Evolutionary conservation across 2,888 invertebrate genomes (phyloP), one percentile per base, ranked within the genome.

Genomic region (Rotaria sp.): DNA sequence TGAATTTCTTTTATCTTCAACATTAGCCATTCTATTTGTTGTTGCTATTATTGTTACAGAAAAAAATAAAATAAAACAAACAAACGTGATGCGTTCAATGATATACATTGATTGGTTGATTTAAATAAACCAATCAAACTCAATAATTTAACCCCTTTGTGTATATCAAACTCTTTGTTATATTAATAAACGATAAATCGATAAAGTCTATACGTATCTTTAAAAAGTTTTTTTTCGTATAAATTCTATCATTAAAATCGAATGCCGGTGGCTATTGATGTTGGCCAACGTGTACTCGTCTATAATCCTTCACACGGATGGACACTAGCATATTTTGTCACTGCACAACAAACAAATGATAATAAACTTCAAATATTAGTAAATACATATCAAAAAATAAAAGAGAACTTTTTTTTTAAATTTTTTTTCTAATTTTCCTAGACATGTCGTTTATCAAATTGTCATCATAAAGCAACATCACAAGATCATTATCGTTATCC

Each of bases 241-340:
- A 5, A 45, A 21, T 50, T 50, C 50, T 50, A 35, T 26, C 1
- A 80, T 0, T 41, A 26, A 75, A 41, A 45, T 26, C 41, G 21
- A 45, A 80, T 80, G 80, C 80, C 80, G 26, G 80, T 80, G 45
- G 80, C 80, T 80, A 26, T 80, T 80, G 80, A 80, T 80, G 80
- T 80, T 45, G 80, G 80, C 41, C 80, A 80, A 80, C 80, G 80
- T 80, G 41, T 80, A 18, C 45, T 80, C n/a, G 80, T 80, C n/a
- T 80, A 80, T 45, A 80, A 45, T 80, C 80, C 80, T 45, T 45
- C 41, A 45, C 80, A 45, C 38, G 41, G 41, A 80, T 80, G 80
- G 80, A 80, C 80, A 13, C 24, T 80, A n/a, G 80, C 80, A 45
- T 80, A 80, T 80, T 80, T 80, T 80, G 80, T 80, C 45, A 80